Evolutionary conservation across 2,888 invertebrate species (phyloP), one percentile per base, ranked within the genome.

Genomic region (Heliconius charithonia): DNA sequence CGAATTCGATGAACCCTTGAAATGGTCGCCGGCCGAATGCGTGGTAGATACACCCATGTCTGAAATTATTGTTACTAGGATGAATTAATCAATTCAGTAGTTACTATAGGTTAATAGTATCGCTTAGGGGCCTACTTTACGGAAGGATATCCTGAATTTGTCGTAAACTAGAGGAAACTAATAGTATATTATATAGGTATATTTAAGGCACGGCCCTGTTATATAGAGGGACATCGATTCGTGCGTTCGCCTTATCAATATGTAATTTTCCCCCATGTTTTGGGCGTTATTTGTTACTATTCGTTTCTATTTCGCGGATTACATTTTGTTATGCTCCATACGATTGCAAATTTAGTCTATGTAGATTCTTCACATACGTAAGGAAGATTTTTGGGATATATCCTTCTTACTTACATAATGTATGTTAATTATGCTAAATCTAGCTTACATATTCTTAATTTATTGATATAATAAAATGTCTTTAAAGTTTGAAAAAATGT

Each of bases 191-290:
- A 62, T 80, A 81, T 76, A 81, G 59, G 77, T 82, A 82, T 83
- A 82, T 74, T 75, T 82, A 86, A 85, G 92, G 88, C 90, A 89
- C 91, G 89, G 92, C 92, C 93, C 93, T 92, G 91, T 92, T 91
- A 89, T 90, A 91, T 85, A 86, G 83, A 88, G 83, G 85, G 83
- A 86, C 91, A 93, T 93, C 90, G 93, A 93, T 93, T 91, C 83
- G 86, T 86, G 85, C 82, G 84, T 86, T 81, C 85, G 80, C 77
- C 82, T 84, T 83, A 84, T 85, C 84, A 83, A 84, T 84, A 80
- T 82, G 78, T 82, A 83, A 83, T 83, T 84, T 84, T 83, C 81
- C 80, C 80, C 79, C 76, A 81, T 82, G 82, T 80, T 83, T 83
- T 82, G 82, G 74, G 79, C 82, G 80, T 82, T 81, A 83, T 83